These are phyloP conservation scores for Lucinisca nassula DNA, from an alignment of 2,888 invertebrate species.

Conservation along the genomic window DNA sequence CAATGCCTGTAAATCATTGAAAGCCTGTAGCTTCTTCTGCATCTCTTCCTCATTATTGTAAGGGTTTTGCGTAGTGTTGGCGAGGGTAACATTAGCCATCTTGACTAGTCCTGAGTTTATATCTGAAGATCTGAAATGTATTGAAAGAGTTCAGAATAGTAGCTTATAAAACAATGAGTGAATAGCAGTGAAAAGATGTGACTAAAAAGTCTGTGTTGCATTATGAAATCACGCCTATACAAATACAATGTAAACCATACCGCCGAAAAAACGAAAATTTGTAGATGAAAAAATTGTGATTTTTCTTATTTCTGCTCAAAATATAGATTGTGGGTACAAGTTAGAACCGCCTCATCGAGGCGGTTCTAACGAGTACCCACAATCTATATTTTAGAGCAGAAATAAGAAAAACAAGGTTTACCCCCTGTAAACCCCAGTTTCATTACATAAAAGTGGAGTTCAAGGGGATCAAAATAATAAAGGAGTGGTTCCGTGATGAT, in stretches of 20 bases:
- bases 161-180: no score
- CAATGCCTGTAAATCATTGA: slow-evolving; percentile 75
- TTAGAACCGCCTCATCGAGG: no score
- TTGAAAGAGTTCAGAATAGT: no score
- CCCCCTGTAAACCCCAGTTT: no score
- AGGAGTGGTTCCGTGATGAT: no score
- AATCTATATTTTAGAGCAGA: no score
- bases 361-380: no score
- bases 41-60: slow-evolving; percentile 17
- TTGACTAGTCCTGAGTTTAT: background rate
- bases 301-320: no score
- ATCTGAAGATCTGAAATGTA: background rate
- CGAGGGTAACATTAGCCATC: background rate
- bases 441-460: no score
- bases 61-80: background rate
- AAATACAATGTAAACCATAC: background rate
- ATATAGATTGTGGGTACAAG: no score
- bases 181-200: background rate
- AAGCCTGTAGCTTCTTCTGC: slow-evolving; percentile 49
- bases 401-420: no score
- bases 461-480: no score
- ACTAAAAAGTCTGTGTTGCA: background rate
- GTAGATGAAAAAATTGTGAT: background rate
- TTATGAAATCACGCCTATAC: background rate
- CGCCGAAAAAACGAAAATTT: background rate